A percentile compares a stretch with the other conserved stretches of the same genome.
Conservation (phyloP, 2,888 invertebrate genomes). For the Drosophila conformis region DNA sequence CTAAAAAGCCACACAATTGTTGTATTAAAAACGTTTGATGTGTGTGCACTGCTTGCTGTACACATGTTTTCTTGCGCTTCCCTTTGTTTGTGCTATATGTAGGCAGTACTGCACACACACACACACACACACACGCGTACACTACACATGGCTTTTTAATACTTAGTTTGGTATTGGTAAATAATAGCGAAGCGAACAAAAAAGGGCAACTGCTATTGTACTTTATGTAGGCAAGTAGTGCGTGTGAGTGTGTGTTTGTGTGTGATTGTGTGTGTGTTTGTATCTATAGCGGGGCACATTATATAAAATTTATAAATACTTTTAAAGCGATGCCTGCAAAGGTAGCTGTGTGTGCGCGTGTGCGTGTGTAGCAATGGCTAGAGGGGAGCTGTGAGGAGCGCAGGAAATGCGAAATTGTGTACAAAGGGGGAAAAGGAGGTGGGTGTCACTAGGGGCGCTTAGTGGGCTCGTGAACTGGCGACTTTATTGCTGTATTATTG, state of each 20-base stretch:
- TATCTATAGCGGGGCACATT: conserved; percentile 56
- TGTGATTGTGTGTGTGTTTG: conserved; percentile 48
- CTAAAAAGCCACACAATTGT: conserved; percentile 70
- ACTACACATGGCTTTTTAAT: conserved; percentile 52
- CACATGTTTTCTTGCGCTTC: conserved; percentile 44
- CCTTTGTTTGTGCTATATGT: conserved; percentile 22
- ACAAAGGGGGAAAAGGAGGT: conserved; percentile 3
- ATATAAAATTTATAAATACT: conserved; percentile 78
- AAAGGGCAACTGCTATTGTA: conserved; percentile 70
- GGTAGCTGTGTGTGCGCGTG: conserved; percentile 20
- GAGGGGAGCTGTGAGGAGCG: not conserved
- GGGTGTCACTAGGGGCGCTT: conserved; percentile 31
- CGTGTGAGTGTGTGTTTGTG: conserved; percentile 15
- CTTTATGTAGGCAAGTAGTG: conserved; percentile 54
- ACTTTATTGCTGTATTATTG: conserved; percentile 76
- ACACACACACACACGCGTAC: conserved; percentile 11
- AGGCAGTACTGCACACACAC: conserved; percentile 40
- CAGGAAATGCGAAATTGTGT: conserved; percentile 17
- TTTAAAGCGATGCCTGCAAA: conserved; percentile 63
- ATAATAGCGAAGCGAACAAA: conserved; percentile 57
- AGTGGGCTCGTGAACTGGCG: conserved; percentile 45
- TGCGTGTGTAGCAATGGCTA: not conserved
- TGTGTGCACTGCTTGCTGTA: conserved; percentile 39
- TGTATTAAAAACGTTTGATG: conserved; percentile 61
- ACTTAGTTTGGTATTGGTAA: conserved; percentile 69